Evolutionary conservation across 2,888 invertebrate species (phyloP), one percentile per base, ranked within the genome.

Genomic region (Cantharis rufa): DNA sequence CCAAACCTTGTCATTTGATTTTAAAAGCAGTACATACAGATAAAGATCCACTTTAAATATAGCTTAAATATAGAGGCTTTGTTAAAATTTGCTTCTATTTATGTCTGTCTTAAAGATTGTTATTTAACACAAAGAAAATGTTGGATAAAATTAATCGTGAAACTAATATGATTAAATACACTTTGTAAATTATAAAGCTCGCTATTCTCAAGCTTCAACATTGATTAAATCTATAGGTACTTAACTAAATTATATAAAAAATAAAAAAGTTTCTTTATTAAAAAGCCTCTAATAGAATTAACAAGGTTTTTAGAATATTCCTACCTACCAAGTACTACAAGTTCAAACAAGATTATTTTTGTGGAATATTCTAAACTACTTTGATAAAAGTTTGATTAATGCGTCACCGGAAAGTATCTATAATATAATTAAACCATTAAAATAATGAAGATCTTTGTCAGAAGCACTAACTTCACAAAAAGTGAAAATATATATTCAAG

Each of bases 1-100:
- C 78, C 77, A 79, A 82, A 83, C 69, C 84, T 83, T 84, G 84
- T 84, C 84, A 84, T 84, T 84, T 84, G 84, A 82, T 84, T 85
- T 84, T 83, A 82, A 83, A 84, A 84, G 84, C 80, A 83, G 82
- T 81, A 82, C 69, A 74, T 79, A 66, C 75, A 80, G 75, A 79
- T 78, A 78, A 77, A 76, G 74, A 74, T 73, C 80, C 80, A 76
- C 78, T 83, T 83, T 82, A 81, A 82, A 83, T 83, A 82, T 78
- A 80, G 63, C 74, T 74, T 74, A 74, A 74, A 63, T 74, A 18
- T 24, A 70, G 48, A 16, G 70, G 18, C 61, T 69, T 10, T 18
- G 21, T 68, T 61, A 13, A 69, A 63, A 70, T 48, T 74, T 70
- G 15, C 18, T 11, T 68, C 27, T 72, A 11, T 16, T 64, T 63